Evolutionary conservation across 2,888 invertebrate genomes (phyloP).

Genomic region (Beris chalybata): DNA sequence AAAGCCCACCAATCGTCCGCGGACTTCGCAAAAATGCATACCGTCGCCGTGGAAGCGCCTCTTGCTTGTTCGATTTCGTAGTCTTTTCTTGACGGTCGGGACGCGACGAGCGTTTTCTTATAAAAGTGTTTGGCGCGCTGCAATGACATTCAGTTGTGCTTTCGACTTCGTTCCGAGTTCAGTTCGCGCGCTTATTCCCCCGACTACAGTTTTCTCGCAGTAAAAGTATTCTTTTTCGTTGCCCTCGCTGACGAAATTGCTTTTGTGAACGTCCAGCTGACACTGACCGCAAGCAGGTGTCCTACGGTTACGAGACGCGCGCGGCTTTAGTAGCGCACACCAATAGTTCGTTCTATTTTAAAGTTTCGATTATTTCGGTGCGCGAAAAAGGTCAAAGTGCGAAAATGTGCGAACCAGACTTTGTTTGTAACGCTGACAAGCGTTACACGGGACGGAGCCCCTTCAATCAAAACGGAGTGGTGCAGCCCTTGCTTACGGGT

Average conservation of each 20-base stretch:
- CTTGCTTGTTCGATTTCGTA: background rate
- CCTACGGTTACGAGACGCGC: background rate
- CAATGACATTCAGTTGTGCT: slow-evolving; percentile 33
- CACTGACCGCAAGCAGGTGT: background rate
- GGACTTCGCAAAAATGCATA: background rate
- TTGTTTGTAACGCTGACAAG: slow-evolving; percentile 47
- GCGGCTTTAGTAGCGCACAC: too few species aligned
- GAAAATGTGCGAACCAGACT: slow-evolving; percentile 52
- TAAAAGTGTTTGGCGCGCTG: slow-evolving; percentile 26
- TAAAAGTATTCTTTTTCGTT: too few species aligned
- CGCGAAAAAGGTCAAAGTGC: slow-evolving; percentile 31
- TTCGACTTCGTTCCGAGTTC: slow-evolving; percentile 14
- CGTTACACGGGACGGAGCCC: slow-evolving; percentile 52
- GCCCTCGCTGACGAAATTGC: too few species aligned
- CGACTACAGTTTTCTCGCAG: too few species aligned
- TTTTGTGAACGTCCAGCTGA: background rate
- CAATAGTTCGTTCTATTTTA: background rate
- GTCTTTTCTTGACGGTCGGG: background rate
- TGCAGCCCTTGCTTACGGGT: slow-evolving; percentile 91
- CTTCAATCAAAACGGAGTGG: slow-evolving; percentile 62
- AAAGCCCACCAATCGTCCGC: background rate
- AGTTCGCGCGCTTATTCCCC: background rate
- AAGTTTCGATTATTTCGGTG: background rate
- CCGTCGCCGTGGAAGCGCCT: background rate
- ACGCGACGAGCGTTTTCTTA: background rate